These are phyloP conservation scores for Steinernema khuongi DNA, from an alignment of 1,140 invertebrate genomes.

Conservation along the genomic window DNA sequence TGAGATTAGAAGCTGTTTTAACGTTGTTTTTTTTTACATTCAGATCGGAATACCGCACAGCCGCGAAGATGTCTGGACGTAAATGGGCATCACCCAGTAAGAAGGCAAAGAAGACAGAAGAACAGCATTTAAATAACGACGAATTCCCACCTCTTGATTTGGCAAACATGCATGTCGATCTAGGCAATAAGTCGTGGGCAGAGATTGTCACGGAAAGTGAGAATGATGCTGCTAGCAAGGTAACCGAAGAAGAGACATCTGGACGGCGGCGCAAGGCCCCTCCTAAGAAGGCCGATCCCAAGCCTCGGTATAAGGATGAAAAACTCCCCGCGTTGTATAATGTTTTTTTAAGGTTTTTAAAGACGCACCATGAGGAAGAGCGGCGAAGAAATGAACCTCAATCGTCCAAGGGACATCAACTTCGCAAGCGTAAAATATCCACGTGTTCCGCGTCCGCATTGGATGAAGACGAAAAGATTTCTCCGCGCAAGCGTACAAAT, in stretches of 20 bases:
- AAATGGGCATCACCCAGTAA: not conserved
- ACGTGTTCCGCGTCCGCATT: not conserved
- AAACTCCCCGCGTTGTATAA: constrained; percentile 25
- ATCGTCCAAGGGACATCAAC: constrained; percentile 11
- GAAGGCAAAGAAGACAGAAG: not conserved
- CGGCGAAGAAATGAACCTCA: not conserved
- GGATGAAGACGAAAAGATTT: not conserved
- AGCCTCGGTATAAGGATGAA: constrained; percentile 27
- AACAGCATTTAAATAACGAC: too few relatives aligned
- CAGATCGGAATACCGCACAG: not conserved
- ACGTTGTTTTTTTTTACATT: not conserved
- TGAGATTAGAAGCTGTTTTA: not conserved
- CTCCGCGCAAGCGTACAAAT: not conserved
- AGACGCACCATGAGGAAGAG: too few relatives aligned
- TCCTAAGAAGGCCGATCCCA: constrained; percentile 24
- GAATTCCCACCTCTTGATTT: not conserved
- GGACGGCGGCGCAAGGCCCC: constrained; percentile 27
- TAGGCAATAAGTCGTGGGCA: not conserved
- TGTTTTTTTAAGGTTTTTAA: too few relatives aligned
- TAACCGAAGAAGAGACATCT: not conserved
- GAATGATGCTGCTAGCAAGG: not conserved
- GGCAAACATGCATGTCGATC: not conserved
- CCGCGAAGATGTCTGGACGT: not conserved
- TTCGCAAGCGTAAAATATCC: not conserved
- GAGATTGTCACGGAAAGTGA: not conserved